Conservation (phyloP, 2,113 vertebrate genomes). For the Scolopax mira region DNA sequence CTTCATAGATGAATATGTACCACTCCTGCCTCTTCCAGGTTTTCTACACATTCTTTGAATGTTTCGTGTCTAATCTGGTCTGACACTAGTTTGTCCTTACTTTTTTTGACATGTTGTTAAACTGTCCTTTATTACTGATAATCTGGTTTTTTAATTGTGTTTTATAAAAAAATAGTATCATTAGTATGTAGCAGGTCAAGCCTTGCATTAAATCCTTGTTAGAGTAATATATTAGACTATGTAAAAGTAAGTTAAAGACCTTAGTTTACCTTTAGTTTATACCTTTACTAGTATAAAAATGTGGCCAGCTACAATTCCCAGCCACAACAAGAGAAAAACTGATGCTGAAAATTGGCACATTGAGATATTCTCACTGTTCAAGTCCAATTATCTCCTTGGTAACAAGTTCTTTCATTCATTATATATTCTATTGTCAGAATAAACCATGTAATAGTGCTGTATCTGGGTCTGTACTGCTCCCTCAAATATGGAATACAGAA, state of each 20-base stretch:
- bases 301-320: neutral
- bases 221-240: neutral
- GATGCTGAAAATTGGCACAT: slow-evolving; percentile 45
- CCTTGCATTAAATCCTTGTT: neutral
- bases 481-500: neutral
- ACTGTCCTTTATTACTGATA: neutral
- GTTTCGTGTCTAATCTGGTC: neutral
- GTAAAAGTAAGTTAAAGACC: neutral
- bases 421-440: slow-evolving; percentile 56
- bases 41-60: neutral
- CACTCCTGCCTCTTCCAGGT: neutral
- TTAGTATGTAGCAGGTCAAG: neutral
- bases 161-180: neutral
- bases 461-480: slow-evolving; percentile 1
- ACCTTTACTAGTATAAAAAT: neutral
- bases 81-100: neutral
- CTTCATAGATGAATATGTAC: neutral
- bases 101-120: neutral
- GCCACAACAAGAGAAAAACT: slow-evolving; percentile 29
- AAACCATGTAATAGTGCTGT: slow-evolving; percentile 33
- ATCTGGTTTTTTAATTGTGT: neutral
- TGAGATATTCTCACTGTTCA: slow-evolving; percentile 51
- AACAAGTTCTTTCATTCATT: slow-evolving; percentile 54
- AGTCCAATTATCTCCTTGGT: slow-evolving; percentile 66
- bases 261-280: no score